phyloP scores from a whole-genome alignment of 2,888 invertebrate species.

The Cyrtodaria siliqua region DNA sequence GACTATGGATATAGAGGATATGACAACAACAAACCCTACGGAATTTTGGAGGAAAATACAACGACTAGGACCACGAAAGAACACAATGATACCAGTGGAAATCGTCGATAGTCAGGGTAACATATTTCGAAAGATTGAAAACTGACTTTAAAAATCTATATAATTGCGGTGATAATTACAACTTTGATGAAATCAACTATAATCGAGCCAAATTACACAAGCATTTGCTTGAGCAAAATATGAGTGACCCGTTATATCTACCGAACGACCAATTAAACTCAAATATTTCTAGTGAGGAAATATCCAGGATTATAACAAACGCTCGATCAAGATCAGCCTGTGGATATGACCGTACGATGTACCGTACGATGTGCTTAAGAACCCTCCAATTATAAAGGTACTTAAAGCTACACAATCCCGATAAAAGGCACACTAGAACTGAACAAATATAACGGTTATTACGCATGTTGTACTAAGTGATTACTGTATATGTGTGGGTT shows the following conservation, averaged over 20 bases:
- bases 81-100: slow-evolving; percentile 25
- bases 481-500: no score
- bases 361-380: neutral
- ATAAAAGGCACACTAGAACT: no score
- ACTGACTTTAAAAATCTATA: slow-evolving; percentile 33
- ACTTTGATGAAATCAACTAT: slow-evolving; percentile 21
- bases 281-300: slow-evolving; percentile 16
- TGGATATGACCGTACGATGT: neutral
- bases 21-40: slow-evolving; percentile 32
- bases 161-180: slow-evolving; percentile 7
- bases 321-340: no score
- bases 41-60: slow-evolving; percentile 49
- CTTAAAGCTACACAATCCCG: no score
- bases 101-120: slow-evolving; percentile 11
- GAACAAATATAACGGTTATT: no score
- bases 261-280: slow-evolving; percentile 18
- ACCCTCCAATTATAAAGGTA: slow-evolving; percentile 21
- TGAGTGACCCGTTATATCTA: slow-evolving; percentile 17
- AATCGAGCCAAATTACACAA: slow-evolving; percentile 31
- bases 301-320: neutral
- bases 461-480: no score
- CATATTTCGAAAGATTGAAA: slow-evolving; percentile 31
- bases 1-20: slow-evolving; percentile 25
- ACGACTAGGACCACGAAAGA: slow-evolving; percentile 32
- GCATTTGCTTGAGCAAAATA: slow-evolving; percentile 21